Base-by-base conservation (phyloP, 2,113 vertebrate species). In the Cryptomyrus ogoouensis region DNA sequence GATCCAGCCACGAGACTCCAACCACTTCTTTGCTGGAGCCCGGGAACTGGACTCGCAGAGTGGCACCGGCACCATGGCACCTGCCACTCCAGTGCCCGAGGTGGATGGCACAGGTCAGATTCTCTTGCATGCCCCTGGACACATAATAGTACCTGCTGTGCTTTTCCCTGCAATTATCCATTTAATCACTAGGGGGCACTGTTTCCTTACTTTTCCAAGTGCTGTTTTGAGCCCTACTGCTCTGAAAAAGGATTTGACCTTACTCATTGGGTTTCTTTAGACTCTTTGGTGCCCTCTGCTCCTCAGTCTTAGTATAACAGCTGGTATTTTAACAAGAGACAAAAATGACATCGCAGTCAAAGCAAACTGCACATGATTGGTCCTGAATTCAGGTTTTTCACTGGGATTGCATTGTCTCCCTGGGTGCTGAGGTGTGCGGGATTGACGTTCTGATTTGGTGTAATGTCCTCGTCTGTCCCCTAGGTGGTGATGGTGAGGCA, bases 1-100 rank as follows among this genome's bases (percentile, higher is more conserved):
- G 94, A 98, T 99, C 93, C 97, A 98, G 87, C 98, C 98, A 39
- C 95, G 97, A 58, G 98, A 99, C 94, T 97, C 97, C 0, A 99
- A 99, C 24, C 96, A 97, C 94, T 99, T 97, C 92, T 99, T 99
- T 93, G 94, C 89, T 4, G 95, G 94, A 91, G 93, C 96, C 91
- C 97, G 98, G 94, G 94, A 97, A 90, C 91, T 98, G 91, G 96
- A 96, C 90, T 91, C 96, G 15, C 89, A 91, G 52, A 90, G 91
- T 15, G 87, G 53, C 90, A 93, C 93, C 49, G 91, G 93, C 46
- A 88, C 49, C n/a, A 92, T 90, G 90, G 88, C 93, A 50, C 62
- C 84, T 10, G 89, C 62, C 19, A n/a, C 56, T 44, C 44, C 56
- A 66, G 90, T 77, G 6, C 35, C 95, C 13, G 56, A 91, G 13